Base-by-base conservation (phyloP, 2,113 vertebrate genomes). In the Suncus etruscus region DNA sequence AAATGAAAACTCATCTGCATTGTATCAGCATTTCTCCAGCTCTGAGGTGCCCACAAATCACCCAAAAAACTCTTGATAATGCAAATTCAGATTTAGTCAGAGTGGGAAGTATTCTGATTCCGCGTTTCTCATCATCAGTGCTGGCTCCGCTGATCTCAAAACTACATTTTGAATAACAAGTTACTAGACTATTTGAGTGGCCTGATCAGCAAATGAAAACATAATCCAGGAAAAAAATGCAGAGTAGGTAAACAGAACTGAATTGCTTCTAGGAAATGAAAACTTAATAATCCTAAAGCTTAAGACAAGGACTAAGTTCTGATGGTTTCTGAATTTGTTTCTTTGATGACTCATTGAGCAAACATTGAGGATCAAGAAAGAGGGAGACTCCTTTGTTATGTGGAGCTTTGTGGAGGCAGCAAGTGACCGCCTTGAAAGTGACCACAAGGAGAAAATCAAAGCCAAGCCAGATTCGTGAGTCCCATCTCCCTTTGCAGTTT, bases 11-110 rank as follows among this genome's bases (percentile, higher is more conserved):
- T 27, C 32, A 22, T 63, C 27, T 61, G 31, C 16, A 61, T 85
- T 83, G 32, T 50, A 58, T 82, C 50, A 82, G 45, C 70, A 74
- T 54, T 90, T 91, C 50, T 87, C 45, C 51, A 54, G 51, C 51
- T 54, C 15, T 54, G 51, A 54, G 10, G 54, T 54, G 54, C 54
- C 12, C 12, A 54, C 54, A 54, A 54, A 54, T 54, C 54, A 12
- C 54, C 54, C 18, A 16, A 54, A 16, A 54, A 54, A 12, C 54
- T 54, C 54, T 54, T 54, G 54, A 54, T 15, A 54, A 54, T 54
- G 54, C 54, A 54, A 54, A 54, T 54, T 54, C 54, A 15, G 54
- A 54, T 54, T 54, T 14, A 14, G 54, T 54, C 12, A 16, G 54
- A 54, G 54, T 54, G 54, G 54, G 54, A 54, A 54, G 54, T 8